phyloP scores from a whole-genome alignment of 2,113 vertebrate genomes.

The Mirounga angustirostris region DNA sequence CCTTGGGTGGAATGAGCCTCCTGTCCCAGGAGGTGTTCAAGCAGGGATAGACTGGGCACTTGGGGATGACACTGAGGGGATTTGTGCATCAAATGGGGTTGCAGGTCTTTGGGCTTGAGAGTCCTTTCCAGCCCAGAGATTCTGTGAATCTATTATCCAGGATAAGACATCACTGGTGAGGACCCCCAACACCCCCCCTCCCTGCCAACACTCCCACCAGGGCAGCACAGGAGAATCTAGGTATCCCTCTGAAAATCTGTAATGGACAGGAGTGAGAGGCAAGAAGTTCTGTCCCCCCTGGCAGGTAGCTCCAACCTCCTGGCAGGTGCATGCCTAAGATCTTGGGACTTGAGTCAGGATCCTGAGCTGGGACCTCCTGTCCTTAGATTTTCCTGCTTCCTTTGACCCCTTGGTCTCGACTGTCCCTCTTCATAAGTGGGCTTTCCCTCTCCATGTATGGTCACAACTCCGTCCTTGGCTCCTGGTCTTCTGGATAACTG shows the following conservation, averaged over 20 bases:
- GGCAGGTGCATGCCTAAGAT: not conserved
- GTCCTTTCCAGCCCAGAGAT: not conserved
- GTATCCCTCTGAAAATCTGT: not conserved
- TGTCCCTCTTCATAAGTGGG: not conserved
- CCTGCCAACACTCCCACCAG: too few species aligned
- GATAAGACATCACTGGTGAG: not conserved
- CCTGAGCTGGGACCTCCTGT: not conserved
- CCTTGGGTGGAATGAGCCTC: not conserved
- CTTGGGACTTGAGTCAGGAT: not conserved
- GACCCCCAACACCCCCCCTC: too few species aligned
- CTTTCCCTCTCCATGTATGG: not conserved
- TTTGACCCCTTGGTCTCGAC: not conserved
- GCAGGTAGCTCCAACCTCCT: not conserved
- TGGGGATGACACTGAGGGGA: not conserved
- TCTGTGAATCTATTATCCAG: not conserved
- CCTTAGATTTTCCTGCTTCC: not conserved
- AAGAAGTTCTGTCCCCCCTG: not conserved
- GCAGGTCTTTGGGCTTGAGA: not conserved
- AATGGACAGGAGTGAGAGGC: not conserved
- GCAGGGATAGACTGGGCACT: not conserved
- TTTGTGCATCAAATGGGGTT: not conserved
- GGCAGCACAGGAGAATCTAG: not conserved
- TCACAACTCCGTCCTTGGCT: not conserved
- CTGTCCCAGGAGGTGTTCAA: not conserved
- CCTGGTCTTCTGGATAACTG: not conserved